Conservation (phyloP, 2,113 vertebrate species). For the Pangasianodon gigas region DNA sequence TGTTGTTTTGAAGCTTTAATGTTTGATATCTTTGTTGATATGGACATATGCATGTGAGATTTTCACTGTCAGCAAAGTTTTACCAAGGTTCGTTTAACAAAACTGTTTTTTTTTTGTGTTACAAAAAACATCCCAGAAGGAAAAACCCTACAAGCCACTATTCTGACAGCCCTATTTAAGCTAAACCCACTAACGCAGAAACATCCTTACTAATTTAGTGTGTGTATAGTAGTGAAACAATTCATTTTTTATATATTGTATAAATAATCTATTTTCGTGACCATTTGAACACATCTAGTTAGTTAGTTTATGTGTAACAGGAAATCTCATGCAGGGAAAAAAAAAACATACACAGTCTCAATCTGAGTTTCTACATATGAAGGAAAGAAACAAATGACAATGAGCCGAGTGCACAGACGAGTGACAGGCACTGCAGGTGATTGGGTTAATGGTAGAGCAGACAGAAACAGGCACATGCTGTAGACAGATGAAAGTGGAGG, state of each 20-base stretch:
- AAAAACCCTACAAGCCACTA: not conserved
- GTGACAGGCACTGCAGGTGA: not conserved
- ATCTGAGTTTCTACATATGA: not conserved
- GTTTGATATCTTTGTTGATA: not conserved
- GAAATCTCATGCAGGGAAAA: not conserved
- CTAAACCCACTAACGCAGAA: not conserved
- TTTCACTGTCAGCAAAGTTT: constrained; percentile 1
- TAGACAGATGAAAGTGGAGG: constrained; percentile 53
- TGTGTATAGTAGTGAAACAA: not conserved
- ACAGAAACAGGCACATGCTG: constrained; percentile 60
- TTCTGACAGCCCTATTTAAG: not conserved
- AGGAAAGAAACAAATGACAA: constrained; percentile 19
- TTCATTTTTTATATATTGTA: not conserved
- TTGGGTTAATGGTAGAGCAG: constrained; percentile 23
- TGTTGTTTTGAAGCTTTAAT: not conserved
- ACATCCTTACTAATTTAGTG: not conserved
- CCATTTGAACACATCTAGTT: not conserved
- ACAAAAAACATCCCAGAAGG: not conserved
- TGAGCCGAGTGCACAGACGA: not conserved
- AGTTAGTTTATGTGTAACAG: not conserved
- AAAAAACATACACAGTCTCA: not conserved
- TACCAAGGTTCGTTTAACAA: not conserved
- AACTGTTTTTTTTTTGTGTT: no score
- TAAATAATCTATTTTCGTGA: not conserved
- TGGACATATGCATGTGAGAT: not conserved